These are phyloP conservation scores for Ochropleura leucogaster DNA, from an alignment of 2,888 invertebrate species.

Conservation along the genomic window DNA sequence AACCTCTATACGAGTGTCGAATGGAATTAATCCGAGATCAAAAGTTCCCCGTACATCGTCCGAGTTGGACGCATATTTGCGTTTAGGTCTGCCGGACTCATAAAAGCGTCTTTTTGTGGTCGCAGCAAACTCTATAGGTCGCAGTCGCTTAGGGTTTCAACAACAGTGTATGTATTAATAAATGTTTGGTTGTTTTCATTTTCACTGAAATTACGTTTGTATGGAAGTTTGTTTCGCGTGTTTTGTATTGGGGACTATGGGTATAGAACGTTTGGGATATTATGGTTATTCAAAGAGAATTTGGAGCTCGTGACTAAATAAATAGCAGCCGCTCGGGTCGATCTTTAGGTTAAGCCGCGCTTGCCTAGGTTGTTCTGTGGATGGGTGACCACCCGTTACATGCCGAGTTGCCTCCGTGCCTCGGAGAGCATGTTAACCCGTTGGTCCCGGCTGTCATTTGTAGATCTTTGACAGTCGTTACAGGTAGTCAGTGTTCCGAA, in stretches of 20 bases:
- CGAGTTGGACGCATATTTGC: conserved; percentile 67
- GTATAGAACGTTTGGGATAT: background rate
- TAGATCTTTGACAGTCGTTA: no score
- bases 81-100: conserved; percentile 64
- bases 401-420: no score
- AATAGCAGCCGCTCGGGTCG: no score
- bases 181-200: conserved; percentile 13
- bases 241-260: background rate
- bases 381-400: no score
- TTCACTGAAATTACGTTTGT: conserved; percentile 9
- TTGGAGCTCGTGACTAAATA: no score
- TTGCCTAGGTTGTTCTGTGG: no score
- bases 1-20: conserved; percentile 50
- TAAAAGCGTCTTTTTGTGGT: conserved; percentile 65
- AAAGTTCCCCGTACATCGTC: conserved; percentile 68
- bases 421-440: no score
- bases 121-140: conserved; percentile 16
- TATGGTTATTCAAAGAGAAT: background rate
- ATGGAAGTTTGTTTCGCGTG: background rate
- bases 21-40: conserved; percentile 74
- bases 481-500: no score
- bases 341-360: no score
- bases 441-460: no score
- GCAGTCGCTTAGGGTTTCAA: conserved; percentile 27
- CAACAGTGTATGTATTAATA: conserved; percentile 46